phyloP scores from a whole-genome alignment of 2,797 vertebrate genomes.

The Acrossocheilus wenchowensis region DNA sequence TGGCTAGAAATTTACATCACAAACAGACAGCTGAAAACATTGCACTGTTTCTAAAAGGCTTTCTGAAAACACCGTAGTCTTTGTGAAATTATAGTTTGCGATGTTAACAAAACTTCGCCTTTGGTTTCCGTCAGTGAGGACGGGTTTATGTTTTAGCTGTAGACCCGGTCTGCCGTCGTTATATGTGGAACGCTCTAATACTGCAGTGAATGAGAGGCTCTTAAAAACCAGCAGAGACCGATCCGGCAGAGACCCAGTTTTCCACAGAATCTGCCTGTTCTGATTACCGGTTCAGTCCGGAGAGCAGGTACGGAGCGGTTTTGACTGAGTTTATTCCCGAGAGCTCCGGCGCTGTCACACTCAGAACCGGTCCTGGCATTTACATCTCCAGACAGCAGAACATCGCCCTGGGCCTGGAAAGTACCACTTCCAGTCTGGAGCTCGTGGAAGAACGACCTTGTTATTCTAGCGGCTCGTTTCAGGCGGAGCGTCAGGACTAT shows the following conservation, averaged over 20 bases:
- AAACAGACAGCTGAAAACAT: conserved; percentile 39
- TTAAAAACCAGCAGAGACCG: background rate
- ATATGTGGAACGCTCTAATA: background rate
- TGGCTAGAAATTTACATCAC: conserved; percentile 3
- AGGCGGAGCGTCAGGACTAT: background rate
- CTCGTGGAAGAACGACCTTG: conserved; percentile 1
- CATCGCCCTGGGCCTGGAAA: conserved; percentile 30
- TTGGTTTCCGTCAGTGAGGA: background rate
- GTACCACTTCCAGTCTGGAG: conserved; percentile 16
- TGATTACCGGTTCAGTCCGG: conserved; percentile 23
- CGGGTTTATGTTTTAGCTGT: background rate
- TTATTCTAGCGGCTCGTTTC: background rate
- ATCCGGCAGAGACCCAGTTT: background rate
- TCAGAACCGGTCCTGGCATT: conserved; percentile 23
- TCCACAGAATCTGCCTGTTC: conserved; percentile 10
- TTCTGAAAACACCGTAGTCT: background rate
- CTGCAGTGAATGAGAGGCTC: background rate
- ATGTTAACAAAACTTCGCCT: conserved; percentile 10
- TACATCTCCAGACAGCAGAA: conserved; percentile 36
- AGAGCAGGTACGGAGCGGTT: conserved; percentile 28
- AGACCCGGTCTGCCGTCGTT: background rate
- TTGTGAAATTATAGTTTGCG: conserved; percentile 1
- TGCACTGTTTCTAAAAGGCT: background rate
- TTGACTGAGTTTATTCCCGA: conserved; percentile 27
- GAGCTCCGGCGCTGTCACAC: conserved; percentile 33